Percentiles rank a stretch among this genome's conserved stretches.
Evolutionary conservation across 2,888 invertebrate species (phyloP).

Genomic region (Ophraella communa): DNA sequence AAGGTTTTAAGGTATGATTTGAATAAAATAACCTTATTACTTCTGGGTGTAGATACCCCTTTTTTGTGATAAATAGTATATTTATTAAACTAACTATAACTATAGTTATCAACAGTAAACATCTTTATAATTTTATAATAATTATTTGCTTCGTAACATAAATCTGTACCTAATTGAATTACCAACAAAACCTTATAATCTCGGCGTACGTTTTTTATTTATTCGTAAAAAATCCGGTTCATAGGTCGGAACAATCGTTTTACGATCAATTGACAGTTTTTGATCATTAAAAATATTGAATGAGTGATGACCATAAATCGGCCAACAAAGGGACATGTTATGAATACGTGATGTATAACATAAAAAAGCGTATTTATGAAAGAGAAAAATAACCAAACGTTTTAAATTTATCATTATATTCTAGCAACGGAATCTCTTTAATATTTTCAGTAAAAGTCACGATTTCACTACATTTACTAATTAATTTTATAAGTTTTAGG

Average conservation of each 20-base stretch:
- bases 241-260: background rate
- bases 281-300: slow-evolving; percentile 2
- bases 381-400: slow-evolving; percentile 16
- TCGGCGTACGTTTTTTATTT: background rate
- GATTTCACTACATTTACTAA: background rate
- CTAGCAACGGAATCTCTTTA: background rate
- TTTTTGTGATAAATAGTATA: too few relatives aligned
- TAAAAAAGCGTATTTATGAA: slow-evolving; percentile 24
- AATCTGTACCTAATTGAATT: background rate
- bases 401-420: slow-evolving; percentile 18
- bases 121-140: background rate
- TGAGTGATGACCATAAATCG: slow-evolving; percentile 26
- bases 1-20: too few relatives aligned
- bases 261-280: background rate
- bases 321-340: slow-evolving; percentile 20
- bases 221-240: background rate
- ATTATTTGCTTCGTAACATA: background rate
- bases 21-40: too few relatives aligned
- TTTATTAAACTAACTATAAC: too few relatives aligned
- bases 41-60: too few relatives aligned
- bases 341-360: slow-evolving; percentile 27
- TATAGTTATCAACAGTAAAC: too few relatives aligned
- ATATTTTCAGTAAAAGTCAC: background rate
- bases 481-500: too few relatives aligned
- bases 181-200: background rate